Conservation (phyloP, 2,113 vertebrate species). For the Sebastes schlegelii region DNA sequence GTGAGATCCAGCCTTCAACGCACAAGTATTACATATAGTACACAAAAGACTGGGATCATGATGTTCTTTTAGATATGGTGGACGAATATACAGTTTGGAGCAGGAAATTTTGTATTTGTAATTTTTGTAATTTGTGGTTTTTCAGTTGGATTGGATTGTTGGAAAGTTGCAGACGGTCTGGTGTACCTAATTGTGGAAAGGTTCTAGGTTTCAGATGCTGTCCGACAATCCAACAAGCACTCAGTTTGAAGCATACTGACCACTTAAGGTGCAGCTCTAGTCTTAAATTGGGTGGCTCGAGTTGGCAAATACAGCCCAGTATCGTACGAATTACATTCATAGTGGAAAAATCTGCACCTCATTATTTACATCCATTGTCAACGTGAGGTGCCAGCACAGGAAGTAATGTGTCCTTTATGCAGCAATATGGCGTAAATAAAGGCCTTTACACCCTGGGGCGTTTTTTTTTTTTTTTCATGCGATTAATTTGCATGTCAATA, state of each 20-base stretch:
- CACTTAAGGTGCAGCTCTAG: no score
- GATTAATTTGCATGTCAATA: no score
- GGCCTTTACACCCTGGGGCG: no score
- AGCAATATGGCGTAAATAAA: background rate
- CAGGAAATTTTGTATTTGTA: background rate
- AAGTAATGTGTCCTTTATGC: background rate
- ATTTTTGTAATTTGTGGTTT: no score
- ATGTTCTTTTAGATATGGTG: background rate
- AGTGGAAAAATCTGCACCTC: background rate
- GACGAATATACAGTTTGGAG: background rate
- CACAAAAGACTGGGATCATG: background rate
- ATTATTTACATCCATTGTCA: background rate
- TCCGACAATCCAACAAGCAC: no score
- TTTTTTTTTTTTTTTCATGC: no score
- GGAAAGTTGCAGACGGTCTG: no score
- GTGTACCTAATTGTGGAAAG: no score
- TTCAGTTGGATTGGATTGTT: no score
- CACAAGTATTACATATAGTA: background rate
- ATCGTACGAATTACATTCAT: background rate
- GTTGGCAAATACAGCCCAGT: background rate
- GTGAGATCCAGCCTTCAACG: constrained; percentile 31
- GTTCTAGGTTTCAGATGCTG: no score
- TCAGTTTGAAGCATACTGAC: no score
- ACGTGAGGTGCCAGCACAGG: background rate
- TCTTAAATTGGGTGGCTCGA: no score